A percentile compares a stretch with the other conserved stretches of the same genome.
These are phyloP conservation scores for Amazona ochrocephala DNA, from an alignment of 2,797 vertebrate species.

Conservation along the genomic window DNA sequence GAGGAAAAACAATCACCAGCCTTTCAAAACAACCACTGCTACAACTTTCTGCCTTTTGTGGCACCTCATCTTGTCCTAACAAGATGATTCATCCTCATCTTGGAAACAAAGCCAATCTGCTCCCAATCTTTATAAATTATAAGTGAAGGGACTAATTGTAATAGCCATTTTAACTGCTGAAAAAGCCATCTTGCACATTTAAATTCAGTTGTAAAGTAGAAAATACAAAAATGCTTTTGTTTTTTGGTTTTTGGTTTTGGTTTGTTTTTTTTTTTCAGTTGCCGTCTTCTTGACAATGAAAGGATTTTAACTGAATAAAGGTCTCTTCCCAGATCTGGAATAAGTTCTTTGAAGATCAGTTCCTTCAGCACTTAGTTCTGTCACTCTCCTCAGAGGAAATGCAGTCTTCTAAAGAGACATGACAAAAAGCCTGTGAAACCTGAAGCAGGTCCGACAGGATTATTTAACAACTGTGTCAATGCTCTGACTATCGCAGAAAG, in stretches of 20 bases:
- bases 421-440: neutral
- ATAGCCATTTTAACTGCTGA: neutral
- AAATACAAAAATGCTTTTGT: neutral
- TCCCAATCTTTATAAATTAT: neutral
- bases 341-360: neutral
- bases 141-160: neutral
- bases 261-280: neutral
- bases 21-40: neutral
- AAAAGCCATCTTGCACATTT: neutral
- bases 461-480: neutral
- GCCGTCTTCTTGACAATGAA: neutral
- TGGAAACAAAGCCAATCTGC: neutral
- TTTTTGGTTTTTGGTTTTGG: neutral
- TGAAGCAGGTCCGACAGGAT: neutral
- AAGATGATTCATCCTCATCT: neutral
- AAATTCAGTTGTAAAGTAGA: neutral
- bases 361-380: neutral
- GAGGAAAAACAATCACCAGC: neutral
- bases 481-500: neutral
- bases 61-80: neutral
- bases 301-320: neutral
- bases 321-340: neutral
- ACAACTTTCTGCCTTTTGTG: neutral
- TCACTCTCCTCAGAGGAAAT: neutral
- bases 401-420: neutral